Conservation (phyloP, 2,888 invertebrate species). For the Platycheirus albimanus region DNA sequence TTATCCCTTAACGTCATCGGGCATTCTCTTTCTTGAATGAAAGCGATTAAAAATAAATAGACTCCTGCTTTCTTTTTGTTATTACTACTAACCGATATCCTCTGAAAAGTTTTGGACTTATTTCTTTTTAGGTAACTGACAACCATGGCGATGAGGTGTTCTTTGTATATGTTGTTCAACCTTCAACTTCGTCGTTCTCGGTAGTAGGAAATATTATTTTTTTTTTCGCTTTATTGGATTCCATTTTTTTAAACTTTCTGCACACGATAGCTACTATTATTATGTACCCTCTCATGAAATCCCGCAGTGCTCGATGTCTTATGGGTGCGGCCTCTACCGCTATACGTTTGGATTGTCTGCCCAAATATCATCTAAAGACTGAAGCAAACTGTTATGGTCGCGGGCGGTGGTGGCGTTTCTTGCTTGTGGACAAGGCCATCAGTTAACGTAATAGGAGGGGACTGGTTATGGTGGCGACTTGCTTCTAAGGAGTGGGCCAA, state of each 20-base stretch:
- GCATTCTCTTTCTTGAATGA: conserved; percentile 11
- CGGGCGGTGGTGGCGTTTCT: too few relatives aligned
- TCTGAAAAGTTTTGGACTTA: conserved; percentile 9
- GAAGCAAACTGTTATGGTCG: background rate
- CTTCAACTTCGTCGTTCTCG: too few relatives aligned
- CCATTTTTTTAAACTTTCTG: conserved; percentile 41
- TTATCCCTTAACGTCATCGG: conserved; percentile 12
- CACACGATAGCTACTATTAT: conserved; percentile 55
- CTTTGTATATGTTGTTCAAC: background rate
- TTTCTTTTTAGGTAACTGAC: conserved; percentile 49
- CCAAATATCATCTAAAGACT: conserved; percentile 23
- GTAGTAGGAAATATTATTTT: background rate
- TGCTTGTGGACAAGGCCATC: too few relatives aligned
- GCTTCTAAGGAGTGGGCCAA: conserved; percentile 53
- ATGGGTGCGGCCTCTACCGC: conserved; percentile 30
- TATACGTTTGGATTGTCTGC: background rate
- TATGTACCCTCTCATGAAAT: conserved; percentile 34
- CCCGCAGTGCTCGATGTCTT: conserved; percentile 11
- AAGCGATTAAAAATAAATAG: conserved; percentile 22
- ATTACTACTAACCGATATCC: background rate
- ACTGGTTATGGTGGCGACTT: background rate
- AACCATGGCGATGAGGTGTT: conserved; percentile 10
- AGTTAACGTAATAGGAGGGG: too few relatives aligned
- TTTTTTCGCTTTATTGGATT: conserved; percentile 42
- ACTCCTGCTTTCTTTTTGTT: background rate